phyloP scores from a whole-genome alignment of 2,113 vertebrate genomes.

The Colossoma macropomum region DNA sequence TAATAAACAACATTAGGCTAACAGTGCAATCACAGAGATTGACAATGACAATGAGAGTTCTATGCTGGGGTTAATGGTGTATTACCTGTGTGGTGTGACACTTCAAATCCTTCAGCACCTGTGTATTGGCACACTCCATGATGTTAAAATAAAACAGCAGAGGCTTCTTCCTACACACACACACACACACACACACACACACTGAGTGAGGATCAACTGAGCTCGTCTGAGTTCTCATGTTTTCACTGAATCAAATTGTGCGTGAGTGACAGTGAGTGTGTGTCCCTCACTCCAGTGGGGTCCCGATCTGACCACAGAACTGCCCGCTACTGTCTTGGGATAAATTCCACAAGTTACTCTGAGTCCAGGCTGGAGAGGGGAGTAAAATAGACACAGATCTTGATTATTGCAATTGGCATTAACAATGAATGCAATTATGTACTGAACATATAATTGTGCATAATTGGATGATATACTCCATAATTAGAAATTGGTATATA shows the following conservation, averaged over 20 bases:
- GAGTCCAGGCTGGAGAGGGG: constrained; percentile 86
- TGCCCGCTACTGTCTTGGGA: constrained; percentile 90
- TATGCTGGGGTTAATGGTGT: too few species aligned
- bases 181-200: constrained; percentile 18
- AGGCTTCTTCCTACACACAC: constrained; percentile 82
- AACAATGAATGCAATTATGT: too few species aligned
- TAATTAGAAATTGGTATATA: too few species aligned
- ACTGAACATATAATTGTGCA: too few species aligned
- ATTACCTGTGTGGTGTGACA: constrained; percentile 93
- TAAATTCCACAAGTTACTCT: constrained; percentile 95
- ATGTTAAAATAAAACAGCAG: constrained; percentile 96
- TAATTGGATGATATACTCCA: too few species aligned
- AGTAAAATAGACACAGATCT: constrained; percentile 1
- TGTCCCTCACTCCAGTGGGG: constrained; percentile 84
- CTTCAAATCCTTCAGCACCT: constrained; percentile 91
- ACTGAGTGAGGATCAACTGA: too few species aligned
- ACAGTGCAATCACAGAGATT: background rate
- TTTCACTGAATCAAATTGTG: background rate
- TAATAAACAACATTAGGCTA: too few species aligned
- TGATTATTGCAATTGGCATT: too few species aligned
- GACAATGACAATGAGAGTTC: too few species aligned
- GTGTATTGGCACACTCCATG: constrained; percentile 91
- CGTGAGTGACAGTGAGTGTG: background rate
- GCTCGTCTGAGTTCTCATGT: too few species aligned
- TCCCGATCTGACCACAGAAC: constrained; percentile 92